Evolutionary conservation across 2,888 invertebrate genomes (phyloP).

Genomic region (Tholera decimalis): DNA sequence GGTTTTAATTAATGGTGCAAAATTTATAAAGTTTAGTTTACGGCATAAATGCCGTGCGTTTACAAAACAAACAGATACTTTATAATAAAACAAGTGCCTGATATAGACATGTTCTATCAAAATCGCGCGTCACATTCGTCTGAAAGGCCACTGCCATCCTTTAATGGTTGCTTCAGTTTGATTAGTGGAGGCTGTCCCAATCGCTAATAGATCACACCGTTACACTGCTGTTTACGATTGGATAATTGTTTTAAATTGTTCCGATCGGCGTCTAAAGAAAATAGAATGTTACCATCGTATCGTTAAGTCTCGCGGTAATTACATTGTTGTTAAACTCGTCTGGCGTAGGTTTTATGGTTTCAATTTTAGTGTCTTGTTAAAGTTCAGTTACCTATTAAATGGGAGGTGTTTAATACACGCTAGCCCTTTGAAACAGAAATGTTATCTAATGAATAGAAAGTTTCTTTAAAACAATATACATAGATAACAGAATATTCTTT

Average conservation of each 20-base stretch:
- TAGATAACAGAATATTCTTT: too few relatives aligned
- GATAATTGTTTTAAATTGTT: constrained; percentile 58
- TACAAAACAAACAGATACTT: constrained; percentile 1
- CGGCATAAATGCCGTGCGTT: constrained; percentile 5
- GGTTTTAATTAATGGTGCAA: constrained; percentile 5
- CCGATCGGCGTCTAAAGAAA: constrained; percentile 27
- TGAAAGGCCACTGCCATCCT: constrained; percentile 19
- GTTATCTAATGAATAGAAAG: not conserved
- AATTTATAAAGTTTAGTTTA: constrained; percentile 18
- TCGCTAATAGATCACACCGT: constrained; percentile 51
- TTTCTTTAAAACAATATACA: not conserved
- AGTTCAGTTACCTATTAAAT: constrained; percentile 15
- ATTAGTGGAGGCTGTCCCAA: constrained; percentile 43
- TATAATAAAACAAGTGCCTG: not conserved
- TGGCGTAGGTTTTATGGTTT: constrained; percentile 36
- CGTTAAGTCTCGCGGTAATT: constrained; percentile 35
- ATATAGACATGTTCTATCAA: not conserved
- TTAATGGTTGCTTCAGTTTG: constrained; percentile 35
- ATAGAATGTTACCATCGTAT: constrained; percentile 29
- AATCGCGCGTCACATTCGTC: not conserved
- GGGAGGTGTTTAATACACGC: not conserved
- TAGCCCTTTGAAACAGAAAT: not conserved
- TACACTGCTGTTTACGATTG: constrained; percentile 48
- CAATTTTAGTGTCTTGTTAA: constrained; percentile 13
- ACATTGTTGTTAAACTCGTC: constrained; percentile 42